A percentile compares a stretch with the other conserved stretches of the same genome.
phyloP scores from a whole-genome alignment of 2,797 vertebrate species.

The Molossus alvarezi region DNA sequence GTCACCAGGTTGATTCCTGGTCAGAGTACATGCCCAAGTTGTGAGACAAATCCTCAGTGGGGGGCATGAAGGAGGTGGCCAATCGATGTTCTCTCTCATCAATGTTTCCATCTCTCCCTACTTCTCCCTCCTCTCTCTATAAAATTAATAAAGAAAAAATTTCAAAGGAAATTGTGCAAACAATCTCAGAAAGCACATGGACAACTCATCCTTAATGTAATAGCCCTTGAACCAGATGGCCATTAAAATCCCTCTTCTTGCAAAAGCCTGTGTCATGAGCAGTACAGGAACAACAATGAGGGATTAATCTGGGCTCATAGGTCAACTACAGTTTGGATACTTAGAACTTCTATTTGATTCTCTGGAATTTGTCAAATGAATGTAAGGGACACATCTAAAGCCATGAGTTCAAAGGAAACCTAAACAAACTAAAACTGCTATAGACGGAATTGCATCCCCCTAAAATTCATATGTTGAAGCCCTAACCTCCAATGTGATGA shows the following conservation, averaged over 20 bases:
- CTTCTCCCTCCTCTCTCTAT: no score
- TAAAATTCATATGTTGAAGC: background rate
- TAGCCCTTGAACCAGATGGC: background rate
- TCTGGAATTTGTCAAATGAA: slow-evolving; percentile 27
- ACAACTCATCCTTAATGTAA: slow-evolving; percentile 17
- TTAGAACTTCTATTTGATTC: slow-evolving; percentile 23
- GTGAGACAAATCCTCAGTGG: no score
- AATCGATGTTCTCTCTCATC: no score
- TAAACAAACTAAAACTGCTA: background rate
- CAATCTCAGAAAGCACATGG: background rate
- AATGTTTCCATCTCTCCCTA: no score
- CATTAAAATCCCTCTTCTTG: background rate
- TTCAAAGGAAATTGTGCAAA: background rate
- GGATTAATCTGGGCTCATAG: background rate
- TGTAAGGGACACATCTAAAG: background rate
- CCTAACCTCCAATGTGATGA: background rate
- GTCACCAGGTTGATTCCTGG: no score
- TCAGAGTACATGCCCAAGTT: no score
- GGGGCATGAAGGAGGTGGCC: no score
- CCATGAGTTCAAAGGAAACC: background rate
- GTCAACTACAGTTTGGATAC: background rate
- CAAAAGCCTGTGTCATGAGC: background rate
- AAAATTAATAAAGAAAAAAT: no score
- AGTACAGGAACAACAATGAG: slow-evolving; percentile 19
- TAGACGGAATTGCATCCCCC: background rate